Evolutionary conservation across 2,797 vertebrate species (phyloP).

Genomic region (Capromys pilorides): DNA sequence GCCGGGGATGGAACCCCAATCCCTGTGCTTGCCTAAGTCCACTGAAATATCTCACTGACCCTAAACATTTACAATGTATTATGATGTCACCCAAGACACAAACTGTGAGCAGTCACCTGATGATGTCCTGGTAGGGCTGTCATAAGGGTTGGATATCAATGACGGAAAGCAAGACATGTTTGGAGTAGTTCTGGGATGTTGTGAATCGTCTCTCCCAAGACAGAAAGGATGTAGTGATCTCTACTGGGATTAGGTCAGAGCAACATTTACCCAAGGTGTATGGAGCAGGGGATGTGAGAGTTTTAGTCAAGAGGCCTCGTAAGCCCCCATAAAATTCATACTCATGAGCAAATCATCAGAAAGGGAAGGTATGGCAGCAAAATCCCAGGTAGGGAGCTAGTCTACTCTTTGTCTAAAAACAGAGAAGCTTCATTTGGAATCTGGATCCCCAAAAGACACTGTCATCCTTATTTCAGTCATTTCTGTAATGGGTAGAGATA

Average conservation of each 20-base stretch:
- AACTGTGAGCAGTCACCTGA: background rate
- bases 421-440: background rate
- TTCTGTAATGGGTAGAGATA: background rate
- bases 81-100: background rate
- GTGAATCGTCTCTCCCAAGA: background rate
- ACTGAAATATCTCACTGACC: no score
- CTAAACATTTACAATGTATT: background rate
- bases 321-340: constrained; percentile 4
- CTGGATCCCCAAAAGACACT: background rate
- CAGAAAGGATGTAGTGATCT: background rate
- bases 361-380: background rate
- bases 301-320: background rate
- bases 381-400: background rate
- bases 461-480: background rate
- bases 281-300: background rate
- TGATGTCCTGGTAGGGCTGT: background rate
- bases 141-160: background rate
- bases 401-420: constrained; percentile 31
- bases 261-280: background rate
- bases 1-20: no score
- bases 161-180: background rate
- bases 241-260: background rate
- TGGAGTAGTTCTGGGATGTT: background rate
- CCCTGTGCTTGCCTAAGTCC: no score
- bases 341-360: background rate